These are phyloP conservation scores for Myotis vivesi DNA, from an alignment of 2,797 vertebrate genomes.

Conservation along the genomic window DNA sequence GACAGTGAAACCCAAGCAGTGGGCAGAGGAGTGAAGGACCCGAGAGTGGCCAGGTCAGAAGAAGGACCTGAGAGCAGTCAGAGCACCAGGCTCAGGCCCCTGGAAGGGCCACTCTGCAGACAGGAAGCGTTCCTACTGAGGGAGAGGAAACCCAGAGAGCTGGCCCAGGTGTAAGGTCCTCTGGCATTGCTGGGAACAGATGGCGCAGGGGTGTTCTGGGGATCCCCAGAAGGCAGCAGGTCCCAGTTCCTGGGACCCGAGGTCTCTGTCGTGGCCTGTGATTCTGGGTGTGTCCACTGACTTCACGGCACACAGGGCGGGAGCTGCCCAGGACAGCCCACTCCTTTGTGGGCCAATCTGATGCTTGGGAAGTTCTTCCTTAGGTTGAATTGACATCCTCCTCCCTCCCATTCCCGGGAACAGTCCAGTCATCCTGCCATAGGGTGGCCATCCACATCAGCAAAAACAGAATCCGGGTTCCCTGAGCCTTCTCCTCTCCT, in stretches of 20 bases:
- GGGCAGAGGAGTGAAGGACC: not conserved
- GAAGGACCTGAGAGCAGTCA: not conserved
- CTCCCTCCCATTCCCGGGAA: not conserved
- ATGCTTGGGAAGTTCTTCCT: not conserved
- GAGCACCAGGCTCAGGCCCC: not conserved
- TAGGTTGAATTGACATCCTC: not conserved
- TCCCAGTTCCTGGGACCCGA: not conserved
- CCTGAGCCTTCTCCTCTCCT: not conserved
- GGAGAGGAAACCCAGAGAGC: not conserved
- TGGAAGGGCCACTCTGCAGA: not conserved
- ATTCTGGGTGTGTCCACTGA: not conserved
- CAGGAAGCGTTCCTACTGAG: not conserved
- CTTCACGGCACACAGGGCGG: fast-evolving
- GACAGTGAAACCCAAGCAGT: not conserved
- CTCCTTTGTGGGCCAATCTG: not conserved
- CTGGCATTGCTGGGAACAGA: not conserved
- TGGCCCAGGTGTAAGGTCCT: not conserved
- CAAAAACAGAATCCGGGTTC: not conserved
- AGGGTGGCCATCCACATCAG: not conserved
- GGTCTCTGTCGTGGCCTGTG: not conserved
- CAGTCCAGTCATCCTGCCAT: not conserved
- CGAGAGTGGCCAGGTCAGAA: not conserved
- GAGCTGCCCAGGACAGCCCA: not conserved
- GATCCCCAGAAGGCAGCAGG: not conserved
- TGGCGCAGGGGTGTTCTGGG: not conserved